Evolutionary conservation across 2,113 vertebrate species (phyloP), one percentile per base, ranked within the genome.

Genomic region (Protomyctophum bolini): DNA sequence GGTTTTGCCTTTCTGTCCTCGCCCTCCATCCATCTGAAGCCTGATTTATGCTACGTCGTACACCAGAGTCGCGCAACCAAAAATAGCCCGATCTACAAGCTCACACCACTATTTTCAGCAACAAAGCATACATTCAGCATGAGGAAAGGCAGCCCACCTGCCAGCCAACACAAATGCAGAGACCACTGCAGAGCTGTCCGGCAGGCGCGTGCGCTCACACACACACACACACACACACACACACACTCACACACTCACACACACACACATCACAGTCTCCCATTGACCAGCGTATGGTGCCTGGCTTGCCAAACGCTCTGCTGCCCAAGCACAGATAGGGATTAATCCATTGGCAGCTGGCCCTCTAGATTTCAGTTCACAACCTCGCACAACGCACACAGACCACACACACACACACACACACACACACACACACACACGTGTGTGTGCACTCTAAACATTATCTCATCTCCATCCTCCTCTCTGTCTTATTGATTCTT

Each of bases 311-410:
- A 76, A 84, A 77, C 51, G 58, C 81, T 80, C 59, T 58, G 52
- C 51, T 79, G 76, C 78, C 70, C 73, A 79, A 73, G 63, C 73
- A 63, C 15, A 75, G 58, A 76, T 33, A 68, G 46, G 77, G 80
- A 86, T 79, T 81, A 73, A 80, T 73, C 66, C 68, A 41, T 69
- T 81, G 85, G 82, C 82, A 83, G 68, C 73, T 57, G 62, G 73
- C 59, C 72, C 64, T 74, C 57, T 12, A 68, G 65, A 81, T 81
- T 72, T 63, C 64, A 46, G 70, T 75, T 78, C 74, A 63, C 33
- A 8, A 54, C 1, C 41, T 50, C 33, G 33, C 33, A 41, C 33
- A 1, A 6, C 33, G 2, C 33, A 41, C 21, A 21, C 21, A 21
- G 1, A 21, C 21, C 67, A 75, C 73, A 82, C 52, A 81, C 48